Evolutionary conservation across 2,888 invertebrate genomes (phyloP).

Genomic region (Nudaria mundana): DNA sequence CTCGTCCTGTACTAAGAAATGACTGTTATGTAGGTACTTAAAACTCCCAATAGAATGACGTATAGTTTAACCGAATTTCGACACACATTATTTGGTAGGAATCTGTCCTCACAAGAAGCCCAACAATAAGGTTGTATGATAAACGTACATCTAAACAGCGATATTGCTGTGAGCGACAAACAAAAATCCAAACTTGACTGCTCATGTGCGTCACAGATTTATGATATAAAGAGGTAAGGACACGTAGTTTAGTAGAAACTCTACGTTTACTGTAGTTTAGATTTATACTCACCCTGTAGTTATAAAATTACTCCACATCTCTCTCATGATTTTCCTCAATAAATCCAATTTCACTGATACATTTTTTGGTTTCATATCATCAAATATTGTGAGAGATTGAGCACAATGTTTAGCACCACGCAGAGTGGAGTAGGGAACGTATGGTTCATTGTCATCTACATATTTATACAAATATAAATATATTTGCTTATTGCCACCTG

Average conservation of each 20-base stretch:
- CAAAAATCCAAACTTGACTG: too few relatives aligned
- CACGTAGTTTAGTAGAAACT: too few relatives aligned
- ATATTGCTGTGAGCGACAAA: too few relatives aligned
- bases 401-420: slow-evolving; percentile 1
- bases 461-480: slow-evolving; percentile 4
- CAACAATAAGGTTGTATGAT: too few relatives aligned
- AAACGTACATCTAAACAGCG: too few relatives aligned
- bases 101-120: neutral
- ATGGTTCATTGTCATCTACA: slow-evolving; percentile 1
- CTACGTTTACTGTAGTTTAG: neutral
- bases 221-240: too few relatives aligned
- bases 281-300: slow-evolving; percentile 31
- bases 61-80: too few relatives aligned
- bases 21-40: too few relatives aligned
- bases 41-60: too few relatives aligned
- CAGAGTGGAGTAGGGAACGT: neutral
- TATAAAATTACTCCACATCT: slow-evolving; percentile 36
- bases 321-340: slow-evolving; percentile 25
- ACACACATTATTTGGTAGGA: neutral
- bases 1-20: too few relatives aligned
- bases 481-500: slow-evolving; percentile 1
- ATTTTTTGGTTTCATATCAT: neutral
- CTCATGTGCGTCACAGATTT: too few relatives aligned
- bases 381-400: slow-evolving; percentile 1
- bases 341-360: slow-evolving; percentile 14